A percentile compares a stretch with the other conserved stretches of the same genome.
Conservation (phyloP, 2,888 invertebrate genomes). For the Nesidiocoris tenuis region DNA sequence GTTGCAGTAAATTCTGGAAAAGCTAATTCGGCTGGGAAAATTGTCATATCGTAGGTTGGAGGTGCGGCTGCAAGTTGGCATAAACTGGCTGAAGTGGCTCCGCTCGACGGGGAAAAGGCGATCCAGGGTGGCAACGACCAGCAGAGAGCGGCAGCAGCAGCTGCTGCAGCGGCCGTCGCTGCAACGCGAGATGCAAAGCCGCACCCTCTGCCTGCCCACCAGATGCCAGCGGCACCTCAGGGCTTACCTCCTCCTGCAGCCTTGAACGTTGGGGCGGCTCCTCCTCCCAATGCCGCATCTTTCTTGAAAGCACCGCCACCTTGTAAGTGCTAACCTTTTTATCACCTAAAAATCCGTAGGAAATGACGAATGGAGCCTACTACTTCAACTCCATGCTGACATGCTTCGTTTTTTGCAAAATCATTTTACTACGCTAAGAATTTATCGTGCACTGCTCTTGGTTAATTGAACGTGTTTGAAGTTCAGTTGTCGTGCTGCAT, state of each 20-base stretch:
- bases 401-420: too few relatives aligned
- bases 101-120: constrained; percentile 5
- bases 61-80: constrained; percentile 22
- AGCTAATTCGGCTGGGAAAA: too few relatives aligned
- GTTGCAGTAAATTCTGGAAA: too few relatives aligned
- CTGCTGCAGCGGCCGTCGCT: neutral
- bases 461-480: too few relatives aligned
- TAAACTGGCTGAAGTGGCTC: neutral
- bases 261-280: neutral
- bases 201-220: neutral
- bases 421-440: too few relatives aligned
- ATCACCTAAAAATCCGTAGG: neutral
- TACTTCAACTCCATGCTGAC: neutral
- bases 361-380: neutral
- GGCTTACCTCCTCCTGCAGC: constrained; percentile 40
- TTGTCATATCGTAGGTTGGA: too few relatives aligned
- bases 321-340: constrained; percentile 41
- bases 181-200: neutral
- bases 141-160: neutral
- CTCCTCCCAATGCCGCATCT: constrained; percentile 22
- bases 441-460: too few relatives aligned
- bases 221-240: constrained; percentile 11
- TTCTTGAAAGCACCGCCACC: constrained; percentile 48
- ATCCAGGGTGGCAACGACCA: neutral
- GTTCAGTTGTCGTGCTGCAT: too few relatives aligned